Conservation (phyloP, 2,888 invertebrate genomes). For the Pyrocoelia pectoralis region DNA sequence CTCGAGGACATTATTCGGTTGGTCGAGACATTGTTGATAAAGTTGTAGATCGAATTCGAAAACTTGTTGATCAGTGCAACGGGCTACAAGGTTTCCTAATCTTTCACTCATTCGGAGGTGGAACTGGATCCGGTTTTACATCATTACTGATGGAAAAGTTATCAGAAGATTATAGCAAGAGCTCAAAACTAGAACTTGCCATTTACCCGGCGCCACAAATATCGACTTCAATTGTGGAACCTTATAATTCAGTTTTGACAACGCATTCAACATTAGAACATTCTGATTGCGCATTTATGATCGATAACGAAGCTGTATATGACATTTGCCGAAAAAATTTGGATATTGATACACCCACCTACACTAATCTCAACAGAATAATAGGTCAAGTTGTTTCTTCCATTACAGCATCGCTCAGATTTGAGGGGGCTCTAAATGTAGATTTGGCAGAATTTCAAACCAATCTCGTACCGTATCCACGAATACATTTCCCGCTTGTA, state of each 20-base stretch:
- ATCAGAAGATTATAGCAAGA: conserved; percentile 51
- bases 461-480: conserved; percentile 64
- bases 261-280: conserved; percentile 69
- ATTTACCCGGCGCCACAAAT: conserved; percentile 84
- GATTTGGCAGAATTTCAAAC: conserved; percentile 69
- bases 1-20: conserved; percentile 80
- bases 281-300: conserved; percentile 69
- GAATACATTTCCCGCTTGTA: conserved; percentile 68
- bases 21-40: conserved; percentile 71
- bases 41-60: conserved; percentile 72
- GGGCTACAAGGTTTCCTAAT: conserved; percentile 61
- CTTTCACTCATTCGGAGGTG: conserved; percentile 78
- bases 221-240: conserved; percentile 63
- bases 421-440: conserved; percentile 68
- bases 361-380: conserved; percentile 70
- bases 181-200: conserved; percentile 69
- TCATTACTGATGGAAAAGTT: conserved; percentile 82
- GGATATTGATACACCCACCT: conserved; percentile 66
- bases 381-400: conserved; percentile 65
- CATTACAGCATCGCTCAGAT: conserved; percentile 67
- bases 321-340: conserved; percentile 68
- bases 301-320: conserved; percentile 59
- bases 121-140: conserved; percentile 85
- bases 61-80: conserved; percentile 69
- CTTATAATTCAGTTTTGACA: conserved; percentile 69